Evolutionary conservation across 2,888 invertebrate species (phyloP), one percentile per base, ranked within the genome.

Genomic region (Pyrochroa serraticornis): DNA sequence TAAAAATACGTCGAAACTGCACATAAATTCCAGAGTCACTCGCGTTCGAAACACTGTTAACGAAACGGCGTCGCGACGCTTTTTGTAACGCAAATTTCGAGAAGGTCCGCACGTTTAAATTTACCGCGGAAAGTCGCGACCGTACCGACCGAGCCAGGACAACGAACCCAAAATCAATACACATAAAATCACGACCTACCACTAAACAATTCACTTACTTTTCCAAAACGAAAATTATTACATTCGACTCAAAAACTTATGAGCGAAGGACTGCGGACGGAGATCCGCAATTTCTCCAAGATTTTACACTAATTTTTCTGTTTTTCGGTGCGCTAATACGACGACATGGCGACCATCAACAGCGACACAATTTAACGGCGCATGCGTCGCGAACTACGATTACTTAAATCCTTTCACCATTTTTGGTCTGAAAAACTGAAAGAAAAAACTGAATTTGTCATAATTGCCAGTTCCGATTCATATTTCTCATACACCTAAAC

Each of bases 151-250:
- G 9, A 42, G 6, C n/a, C n/a, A 56, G 58, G 60, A 58, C 58
- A 57, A 50, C 59, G 64, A 62, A 62, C 62, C 63, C 64, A 65
- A 68, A 62, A 65, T 67, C 67, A 67, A 67, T 67, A 67, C 63
- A 65, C 64, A 67, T 63, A 64, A 62, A 63, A 62, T 62, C 60
- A 63, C 64, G 63, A 63, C 63, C 62, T 63, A 65, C 63, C 62
- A 68, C 61, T 66, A 68, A 39, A 65, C 66, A 60, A 53, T 41
- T 54, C 69, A 69, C 69, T 69, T 69, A 69, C 69, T 65, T 66
- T 65, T 64, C 58, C 52, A 51, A 60, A 65, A 66, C 64, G 62
- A 65, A 64, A 65, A 46, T 60, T 67, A 60, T 37, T 32, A 55
- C 55, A 31, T 51, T 60, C 60, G 55, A 38, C 32, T 47, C 35